These are phyloP conservation scores for Lates japonicus DNA, from an alignment of 2,797 vertebrate species.

Conservation along the genomic window DNA sequence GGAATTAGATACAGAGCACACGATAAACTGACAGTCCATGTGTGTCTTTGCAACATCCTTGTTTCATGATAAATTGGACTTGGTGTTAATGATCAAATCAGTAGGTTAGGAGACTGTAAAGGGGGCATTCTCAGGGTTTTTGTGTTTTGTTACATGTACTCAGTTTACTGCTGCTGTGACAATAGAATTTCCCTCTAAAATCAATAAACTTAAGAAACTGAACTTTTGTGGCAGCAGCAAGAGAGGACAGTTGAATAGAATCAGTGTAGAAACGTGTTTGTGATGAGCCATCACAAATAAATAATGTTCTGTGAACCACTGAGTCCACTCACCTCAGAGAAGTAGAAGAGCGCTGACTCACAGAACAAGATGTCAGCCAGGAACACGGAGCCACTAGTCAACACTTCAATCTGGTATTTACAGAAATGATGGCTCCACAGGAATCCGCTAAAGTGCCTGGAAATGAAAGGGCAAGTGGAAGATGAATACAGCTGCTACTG, in stretches of 20 bases:
- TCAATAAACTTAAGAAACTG: not conserved
- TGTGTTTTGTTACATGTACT: slow-evolving; percentile 3
- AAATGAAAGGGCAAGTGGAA: slow-evolving; percentile 58
- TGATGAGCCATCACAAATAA: slow-evolving; percentile 1
- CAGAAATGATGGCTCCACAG: slow-evolving; percentile 98
- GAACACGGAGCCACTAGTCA: slow-evolving; percentile 98
- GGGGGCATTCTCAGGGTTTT: not conserved
- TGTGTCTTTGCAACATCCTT: not conserved
- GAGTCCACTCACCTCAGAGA: slow-evolving; percentile 93
- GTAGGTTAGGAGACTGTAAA: not conserved
- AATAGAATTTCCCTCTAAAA: not conserved
- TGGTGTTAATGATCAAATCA: slow-evolving; percentile 3
- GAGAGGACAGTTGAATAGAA: not conserved
- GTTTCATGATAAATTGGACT: not conserved
- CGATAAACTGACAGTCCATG: not conserved
- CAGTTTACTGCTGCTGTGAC: slow-evolving; percentile 10
- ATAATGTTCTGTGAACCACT: not conserved
- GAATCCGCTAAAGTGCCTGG: slow-evolving; percentile 98
- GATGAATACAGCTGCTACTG: slow-evolving; percentile 29
- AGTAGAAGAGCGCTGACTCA: slow-evolving; percentile 99
- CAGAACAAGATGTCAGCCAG: slow-evolving; percentile 98
- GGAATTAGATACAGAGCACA: slow-evolving; percentile 22
- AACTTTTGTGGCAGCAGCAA: not conserved
- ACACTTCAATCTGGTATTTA: slow-evolving; percentile 99
- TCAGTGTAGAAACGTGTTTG: not conserved